Evolutionary conservation across 2,797 vertebrate genomes (phyloP).

Genomic region (Chloroceryle inda): DNA sequence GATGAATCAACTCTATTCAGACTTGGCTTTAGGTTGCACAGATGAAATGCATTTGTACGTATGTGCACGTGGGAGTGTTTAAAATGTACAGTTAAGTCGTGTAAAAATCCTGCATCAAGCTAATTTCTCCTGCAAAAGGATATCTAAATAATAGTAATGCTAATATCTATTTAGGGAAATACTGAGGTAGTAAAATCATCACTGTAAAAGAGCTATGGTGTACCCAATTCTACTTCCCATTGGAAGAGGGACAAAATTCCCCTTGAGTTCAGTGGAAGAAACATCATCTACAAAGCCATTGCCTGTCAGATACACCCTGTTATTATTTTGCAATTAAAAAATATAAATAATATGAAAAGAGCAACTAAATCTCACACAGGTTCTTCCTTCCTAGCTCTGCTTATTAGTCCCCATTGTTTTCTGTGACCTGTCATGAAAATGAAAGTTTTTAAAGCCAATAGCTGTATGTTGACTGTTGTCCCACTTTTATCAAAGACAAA

Average conservation of each 20-base stretch:
- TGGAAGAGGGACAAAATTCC: neutral
- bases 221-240: neutral
- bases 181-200: neutral
- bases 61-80: rapidly evolving
- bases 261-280: neutral
- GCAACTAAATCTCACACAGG: neutral
- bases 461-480: neutral
- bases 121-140: neutral
- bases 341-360: neutral
- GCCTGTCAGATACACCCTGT: neutral
- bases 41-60: neutral
- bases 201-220: neutral
- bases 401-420: neutral
- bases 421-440: neutral
- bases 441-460: neutral
- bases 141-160: neutral
- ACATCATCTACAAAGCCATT: neutral
- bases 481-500: constrained; percentile 31
- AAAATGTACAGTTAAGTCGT: neutral
- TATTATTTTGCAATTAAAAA: neutral
- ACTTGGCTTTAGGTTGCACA: neutral
- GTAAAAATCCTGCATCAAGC: neutral
- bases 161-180: neutral
- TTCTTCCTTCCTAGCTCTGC: neutral
- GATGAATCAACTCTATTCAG: neutral